These are phyloP conservation scores for Sterrhoptilus dennistouni DNA, from an alignment of 2,113 vertebrate species.

Conservation along the genomic window DNA sequence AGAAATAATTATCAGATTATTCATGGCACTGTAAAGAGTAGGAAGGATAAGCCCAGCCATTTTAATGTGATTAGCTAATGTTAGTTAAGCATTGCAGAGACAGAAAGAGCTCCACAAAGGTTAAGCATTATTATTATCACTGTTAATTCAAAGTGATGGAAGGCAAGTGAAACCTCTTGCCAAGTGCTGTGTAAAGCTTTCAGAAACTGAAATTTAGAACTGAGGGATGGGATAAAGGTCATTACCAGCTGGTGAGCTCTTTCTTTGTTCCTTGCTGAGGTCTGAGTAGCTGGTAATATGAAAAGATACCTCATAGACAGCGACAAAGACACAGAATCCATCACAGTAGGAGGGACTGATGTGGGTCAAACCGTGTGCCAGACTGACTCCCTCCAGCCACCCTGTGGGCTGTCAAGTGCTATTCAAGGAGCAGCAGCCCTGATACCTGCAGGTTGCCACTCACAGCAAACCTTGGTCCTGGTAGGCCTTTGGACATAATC, in stretches of 20 bases:
- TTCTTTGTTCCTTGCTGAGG: not conserved
- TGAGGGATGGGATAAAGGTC: not conserved
- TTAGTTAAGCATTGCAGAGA: constrained; percentile 23
- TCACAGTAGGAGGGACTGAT: not conserved
- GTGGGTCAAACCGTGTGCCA: not conserved
- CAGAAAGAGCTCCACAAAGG: constrained; percentile 18
- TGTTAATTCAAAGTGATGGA: constrained; percentile 26
- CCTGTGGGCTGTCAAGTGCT: not conserved
- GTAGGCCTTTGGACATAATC: not conserved
- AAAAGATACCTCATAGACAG: not conserved
- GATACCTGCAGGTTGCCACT: not conserved
- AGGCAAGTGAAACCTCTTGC: not conserved
- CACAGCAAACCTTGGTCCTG: not conserved
- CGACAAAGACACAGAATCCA: not conserved
- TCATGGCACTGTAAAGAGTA: constrained; percentile 26
- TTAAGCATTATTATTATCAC: constrained; percentile 25
- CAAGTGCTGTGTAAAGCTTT: not conserved
- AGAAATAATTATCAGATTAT: constrained; percentile 57
- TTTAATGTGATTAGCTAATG: constrained; percentile 40
- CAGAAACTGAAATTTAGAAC: constrained; percentile 28
- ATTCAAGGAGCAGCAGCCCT: not conserved
- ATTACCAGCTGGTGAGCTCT: not conserved
- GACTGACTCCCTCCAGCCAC: not conserved
- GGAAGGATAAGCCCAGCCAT: constrained; percentile 25
- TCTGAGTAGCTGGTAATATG: not conserved